Conservation (phyloP, 2,888 invertebrate species). For the Leucoptera coffeella region DNA sequence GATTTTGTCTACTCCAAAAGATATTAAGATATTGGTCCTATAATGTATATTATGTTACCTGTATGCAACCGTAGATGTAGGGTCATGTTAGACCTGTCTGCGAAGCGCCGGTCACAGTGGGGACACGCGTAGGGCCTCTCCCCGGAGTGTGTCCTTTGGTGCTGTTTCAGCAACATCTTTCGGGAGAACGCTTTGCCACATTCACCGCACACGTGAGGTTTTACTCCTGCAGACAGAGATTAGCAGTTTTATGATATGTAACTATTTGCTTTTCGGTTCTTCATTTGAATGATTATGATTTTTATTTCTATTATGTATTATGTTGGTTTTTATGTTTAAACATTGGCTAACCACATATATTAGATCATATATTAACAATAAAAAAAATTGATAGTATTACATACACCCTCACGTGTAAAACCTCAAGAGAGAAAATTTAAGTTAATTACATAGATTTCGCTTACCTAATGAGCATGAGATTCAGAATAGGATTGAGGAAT, state of each 20-base stretch:
- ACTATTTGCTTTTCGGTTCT: no score
- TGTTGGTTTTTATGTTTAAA: no score
- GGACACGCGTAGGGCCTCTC: constrained; percentile 76
- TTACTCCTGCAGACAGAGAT: constrained; percentile 46
- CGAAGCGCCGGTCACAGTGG: constrained; percentile 76
- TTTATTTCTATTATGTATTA: not conserved
- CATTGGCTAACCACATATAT: no score
- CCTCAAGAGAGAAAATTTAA: no score
- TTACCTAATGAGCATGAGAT: no score
- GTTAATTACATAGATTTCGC: no score
- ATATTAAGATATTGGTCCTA: not conserved
- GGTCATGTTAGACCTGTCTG: constrained; percentile 81
- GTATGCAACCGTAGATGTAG: constrained; percentile 74
- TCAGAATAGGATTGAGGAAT: no score
- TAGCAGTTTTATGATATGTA: no score
- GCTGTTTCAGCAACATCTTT: constrained; percentile 80
- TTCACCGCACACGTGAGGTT: constrained; percentile 69
- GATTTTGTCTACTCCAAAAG: not conserved
- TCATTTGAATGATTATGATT: no score
- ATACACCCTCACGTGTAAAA: no score
- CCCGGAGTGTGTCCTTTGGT: constrained; percentile 75
- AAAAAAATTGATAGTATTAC: no score
- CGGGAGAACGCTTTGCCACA: constrained; percentile 79
- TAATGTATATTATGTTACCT: constrained; percentile 20
- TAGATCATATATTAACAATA: no score